phyloP scores from a whole-genome alignment of 2,797 vertebrate genomes.

The Urocyon cinereoargenteus region DNA sequence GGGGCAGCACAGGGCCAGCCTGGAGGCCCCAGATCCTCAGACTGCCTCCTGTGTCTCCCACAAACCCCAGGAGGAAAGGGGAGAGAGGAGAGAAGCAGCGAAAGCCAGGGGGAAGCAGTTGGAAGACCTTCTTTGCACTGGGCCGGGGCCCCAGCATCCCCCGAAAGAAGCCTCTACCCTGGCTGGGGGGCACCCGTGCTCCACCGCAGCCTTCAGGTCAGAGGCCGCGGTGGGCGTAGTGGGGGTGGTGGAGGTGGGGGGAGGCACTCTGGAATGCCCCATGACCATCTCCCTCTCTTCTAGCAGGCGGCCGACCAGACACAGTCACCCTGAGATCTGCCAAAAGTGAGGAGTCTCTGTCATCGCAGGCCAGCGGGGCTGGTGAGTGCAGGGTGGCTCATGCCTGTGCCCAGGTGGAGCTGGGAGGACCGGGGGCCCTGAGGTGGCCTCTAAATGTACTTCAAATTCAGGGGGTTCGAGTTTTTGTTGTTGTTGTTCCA shows the following conservation, averaged over 20 bases:
- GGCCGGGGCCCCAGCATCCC: constrained; percentile 87
- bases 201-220: constrained; percentile 59
- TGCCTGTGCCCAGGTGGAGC: background rate
- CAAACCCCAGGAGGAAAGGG: constrained; percentile 85
- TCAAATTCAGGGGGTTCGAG: background rate
- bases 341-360: constrained; percentile 92
- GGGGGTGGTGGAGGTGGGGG: accelerated
- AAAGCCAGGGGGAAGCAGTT: constrained; percentile 89
- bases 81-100: constrained; percentile 86
- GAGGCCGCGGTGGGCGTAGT: background rate
- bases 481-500: background rate
- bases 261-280: background rate
- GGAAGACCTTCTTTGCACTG: constrained; percentile 92
- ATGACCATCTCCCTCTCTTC: background rate
- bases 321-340: constrained; percentile 90
- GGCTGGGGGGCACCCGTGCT: constrained; percentile 72
- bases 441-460: background rate
- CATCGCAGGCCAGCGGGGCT: constrained; percentile 90
- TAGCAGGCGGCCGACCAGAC: constrained; percentile 87
- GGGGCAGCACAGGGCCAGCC: background rate
- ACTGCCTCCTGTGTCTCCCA: background rate
- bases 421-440: background rate
- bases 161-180: constrained; percentile 88
- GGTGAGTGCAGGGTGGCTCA: constrained; percentile 81
- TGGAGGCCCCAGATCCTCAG: background rate